Conservation (phyloP, 2,888 invertebrate genomes). For the Neoascia interrupta region DNA sequence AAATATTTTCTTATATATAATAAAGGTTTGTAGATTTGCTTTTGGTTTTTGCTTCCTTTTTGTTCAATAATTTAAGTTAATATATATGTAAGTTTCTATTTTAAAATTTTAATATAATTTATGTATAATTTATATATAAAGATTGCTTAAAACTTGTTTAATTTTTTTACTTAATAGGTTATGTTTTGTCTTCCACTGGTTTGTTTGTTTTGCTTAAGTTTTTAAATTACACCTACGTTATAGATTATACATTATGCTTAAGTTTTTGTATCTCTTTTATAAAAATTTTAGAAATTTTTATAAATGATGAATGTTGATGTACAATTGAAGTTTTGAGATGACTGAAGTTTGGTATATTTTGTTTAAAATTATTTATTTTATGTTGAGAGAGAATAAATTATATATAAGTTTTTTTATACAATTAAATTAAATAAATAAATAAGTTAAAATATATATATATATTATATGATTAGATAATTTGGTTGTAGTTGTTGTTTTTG, state of each 20-base stretch:
- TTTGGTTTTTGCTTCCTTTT: slow-evolving; percentile 62
- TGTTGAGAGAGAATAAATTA: slow-evolving; percentile 64
- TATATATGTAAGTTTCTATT: slow-evolving; percentile 42
- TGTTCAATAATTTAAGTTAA: slow-evolving; percentile 63
- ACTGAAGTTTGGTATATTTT: slow-evolving; percentile 59
- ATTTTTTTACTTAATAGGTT: slow-evolving; percentile 69
- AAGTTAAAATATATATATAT: slow-evolving; percentile 70
- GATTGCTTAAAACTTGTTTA: slow-evolving; percentile 66
- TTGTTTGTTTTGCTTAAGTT: slow-evolving; percentile 78
- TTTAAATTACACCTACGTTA: slow-evolving; percentile 71
- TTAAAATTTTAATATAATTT: slow-evolving; percentile 66
- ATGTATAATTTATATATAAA: slow-evolving; percentile 69
- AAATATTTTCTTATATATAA: slow-evolving; percentile 70
- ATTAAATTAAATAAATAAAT: slow-evolving; percentile 73
- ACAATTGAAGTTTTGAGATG: slow-evolving; percentile 41
- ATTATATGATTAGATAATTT: slow-evolving; percentile 74
- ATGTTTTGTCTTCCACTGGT: slow-evolving; percentile 77
- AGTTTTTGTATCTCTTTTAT: slow-evolving; percentile 48
- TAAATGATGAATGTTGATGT: slow-evolving; percentile 53
- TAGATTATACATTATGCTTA: slow-evolving; percentile 72
- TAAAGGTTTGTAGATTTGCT: slow-evolving; percentile 72
- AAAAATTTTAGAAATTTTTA: slow-evolving; percentile 71
- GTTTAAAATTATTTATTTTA: slow-evolving; percentile 53
- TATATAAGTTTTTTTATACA: slow-evolving; percentile 54
- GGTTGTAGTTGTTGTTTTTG: slow-evolving; percentile 70